Evolutionary conservation across 2,888 invertebrate species (phyloP).

Genomic region (Tridacna gigas): DNA sequence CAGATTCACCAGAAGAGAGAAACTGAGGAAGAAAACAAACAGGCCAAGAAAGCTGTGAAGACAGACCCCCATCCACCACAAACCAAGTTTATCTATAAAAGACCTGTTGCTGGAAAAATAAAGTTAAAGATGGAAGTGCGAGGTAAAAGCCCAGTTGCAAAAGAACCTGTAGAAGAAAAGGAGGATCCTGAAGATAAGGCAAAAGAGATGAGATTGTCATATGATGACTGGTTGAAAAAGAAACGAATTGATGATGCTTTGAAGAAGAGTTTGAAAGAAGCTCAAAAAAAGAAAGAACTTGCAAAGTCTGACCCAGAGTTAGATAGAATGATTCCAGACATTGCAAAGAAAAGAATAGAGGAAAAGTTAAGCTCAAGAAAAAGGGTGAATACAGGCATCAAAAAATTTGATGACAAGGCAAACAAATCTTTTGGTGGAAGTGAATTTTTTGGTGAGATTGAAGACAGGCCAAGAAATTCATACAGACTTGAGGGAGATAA

Average conservation of each 20-base stretch:
- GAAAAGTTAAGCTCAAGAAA: slow-evolving; percentile 71
- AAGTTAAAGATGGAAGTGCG: slow-evolving; percentile 68
- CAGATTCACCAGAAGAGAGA: slow-evolving; percentile 51
- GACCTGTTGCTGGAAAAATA: slow-evolving; percentile 77
- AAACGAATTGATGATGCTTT: slow-evolving; percentile 72
- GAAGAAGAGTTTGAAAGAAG: slow-evolving; percentile 66
- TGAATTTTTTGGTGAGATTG: slow-evolving; percentile 42
- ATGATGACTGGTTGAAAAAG: slow-evolving; percentile 77
- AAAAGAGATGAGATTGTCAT: slow-evolving; percentile 72
- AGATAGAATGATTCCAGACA: slow-evolving; percentile 73
- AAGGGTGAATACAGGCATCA: slow-evolving; percentile 72
- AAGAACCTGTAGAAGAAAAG: slow-evolving; percentile 33
- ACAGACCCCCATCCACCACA: slow-evolving; percentile 68
- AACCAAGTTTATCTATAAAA: slow-evolving; percentile 78
- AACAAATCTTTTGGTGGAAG: slow-evolving; percentile 73
- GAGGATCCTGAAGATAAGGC: slow-evolving; percentile 44
- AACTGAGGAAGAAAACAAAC: slow-evolving; percentile 56
- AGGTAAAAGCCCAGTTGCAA: slow-evolving; percentile 64
- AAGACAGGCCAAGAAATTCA: slow-evolving; percentile 61
- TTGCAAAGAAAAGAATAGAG: slow-evolving; percentile 74
- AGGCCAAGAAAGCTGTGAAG: slow-evolving; percentile 44
- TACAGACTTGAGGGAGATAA: slow-evolving; percentile 67
- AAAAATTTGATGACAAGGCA: slow-evolving; percentile 65
- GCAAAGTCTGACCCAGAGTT: slow-evolving; percentile 79
- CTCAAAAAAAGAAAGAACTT: slow-evolving; percentile 68